A percentile compares a stretch with the other conserved stretches of the same genome.
These are phyloP conservation scores for Plotosus lineatus DNA, from an alignment of 2,113 vertebrate species.

Conservation along the genomic window DNA sequence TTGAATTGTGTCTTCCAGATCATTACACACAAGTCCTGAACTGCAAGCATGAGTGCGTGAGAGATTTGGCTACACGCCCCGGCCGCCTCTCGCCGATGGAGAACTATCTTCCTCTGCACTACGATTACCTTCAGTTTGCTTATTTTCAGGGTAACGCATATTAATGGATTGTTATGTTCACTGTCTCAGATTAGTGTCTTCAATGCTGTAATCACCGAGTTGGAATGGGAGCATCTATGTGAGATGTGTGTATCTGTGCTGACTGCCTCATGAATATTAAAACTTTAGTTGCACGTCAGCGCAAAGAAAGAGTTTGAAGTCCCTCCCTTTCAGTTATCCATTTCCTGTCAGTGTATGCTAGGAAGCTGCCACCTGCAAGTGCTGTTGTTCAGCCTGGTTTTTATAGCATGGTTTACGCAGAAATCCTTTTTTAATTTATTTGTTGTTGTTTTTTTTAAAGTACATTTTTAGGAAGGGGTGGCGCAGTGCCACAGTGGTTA, in stretches of 20 bases:
- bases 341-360: neutral
- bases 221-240: constrained; percentile 53
- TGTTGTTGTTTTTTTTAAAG: neutral
- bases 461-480: too few relatives aligned
- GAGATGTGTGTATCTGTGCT: neutral
- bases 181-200: constrained; percentile 44
- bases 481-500: too few relatives aligned
- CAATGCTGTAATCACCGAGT: constrained; percentile 50
- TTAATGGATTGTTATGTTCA: constrained; percentile 49
- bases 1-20: constrained; percentile 71
- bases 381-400: neutral
- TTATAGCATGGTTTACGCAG: too few relatives aligned
- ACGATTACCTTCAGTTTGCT: constrained; percentile 93
- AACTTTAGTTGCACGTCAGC: neutral
- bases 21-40: constrained; percentile 91
- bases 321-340: too few relatives aligned
- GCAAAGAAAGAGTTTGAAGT: neutral
- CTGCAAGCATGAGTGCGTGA: constrained; percentile 90
- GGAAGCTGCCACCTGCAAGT: neutral
- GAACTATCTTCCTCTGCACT: constrained; percentile 94
- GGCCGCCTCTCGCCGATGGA: constrained; percentile 91
- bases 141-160: constrained; percentile 84
- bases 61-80: constrained; percentile 88
- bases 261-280: neutral
- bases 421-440: too few relatives aligned